Base-by-base conservation (phyloP, 2,888 invertebrate genomes). In the Chymomyza caudatula region DNA sequence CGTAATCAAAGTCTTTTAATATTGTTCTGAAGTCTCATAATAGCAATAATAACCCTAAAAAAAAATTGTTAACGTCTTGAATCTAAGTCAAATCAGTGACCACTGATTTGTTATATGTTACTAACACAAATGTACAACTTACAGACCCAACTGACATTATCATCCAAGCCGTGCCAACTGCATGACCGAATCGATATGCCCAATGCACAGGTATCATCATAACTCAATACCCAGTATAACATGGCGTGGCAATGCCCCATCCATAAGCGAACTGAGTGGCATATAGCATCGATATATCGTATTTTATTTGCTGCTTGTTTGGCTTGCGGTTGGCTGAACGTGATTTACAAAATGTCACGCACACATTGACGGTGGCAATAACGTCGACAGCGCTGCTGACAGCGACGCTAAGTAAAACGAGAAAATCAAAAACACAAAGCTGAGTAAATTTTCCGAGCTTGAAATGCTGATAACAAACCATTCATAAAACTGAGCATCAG, bases 311-410 rank as follows among this genome's bases (percentile, higher is more conserved):
- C 54, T 65, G 56, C 52, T 74, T 69, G 65, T 73, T 78, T 76
- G 71, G 71, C 55, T 68, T 76, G 78, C 57, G 76, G 73, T 73
- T 47, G 29, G 29, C 29, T 77, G 77, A 82, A 88, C 88, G 87
- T 87, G 88, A 88, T 87, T 83, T 85, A 76, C 51, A 69, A 84
- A 85, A 86, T 87, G 88, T 87, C 87, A 88, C 88, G 87, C 80
- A 78, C 83, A 68, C 70, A 43, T 53, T 17, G 22, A 3, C 8
- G n/a, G 5, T n/a, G n/a, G n/a, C n/a, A n/a, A n/a, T n/a, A 11
- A 37, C 29, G 29, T 37, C 29, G 11, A 37, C 29, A 11, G 29
- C 29, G 29, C 29, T 11, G 29, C 29, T 37, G 29, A 37, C 29
- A 37, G 29, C 29, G 29, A 37, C 29, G 29, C 29, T 37, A 11